These are phyloP conservation scores for Drosophila anomelani DNA, from an alignment of 2,888 invertebrate species.

Conservation along the genomic window DNA sequence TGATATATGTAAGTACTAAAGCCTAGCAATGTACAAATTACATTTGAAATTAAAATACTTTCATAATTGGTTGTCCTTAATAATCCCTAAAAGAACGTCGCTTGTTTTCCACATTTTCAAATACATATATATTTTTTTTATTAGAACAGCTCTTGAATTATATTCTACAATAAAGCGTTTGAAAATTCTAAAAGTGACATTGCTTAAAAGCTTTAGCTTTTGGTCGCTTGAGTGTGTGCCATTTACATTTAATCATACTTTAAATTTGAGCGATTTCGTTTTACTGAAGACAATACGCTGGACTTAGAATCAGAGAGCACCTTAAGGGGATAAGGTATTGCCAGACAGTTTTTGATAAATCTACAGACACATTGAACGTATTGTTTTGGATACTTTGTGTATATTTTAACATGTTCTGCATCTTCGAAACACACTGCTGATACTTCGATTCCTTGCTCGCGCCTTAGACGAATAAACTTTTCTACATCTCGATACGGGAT, in stretches of 20 bases:
- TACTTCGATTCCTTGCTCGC: constrained; percentile 87
- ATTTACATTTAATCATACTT: constrained; percentile 18
- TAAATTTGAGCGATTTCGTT: background rate
- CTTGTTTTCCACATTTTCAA: background rate
- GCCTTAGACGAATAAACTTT: constrained; percentile 87
- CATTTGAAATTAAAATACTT: too few species aligned
- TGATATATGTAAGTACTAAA: too few species aligned
- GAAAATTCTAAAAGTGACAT: background rate
- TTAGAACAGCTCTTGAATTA: background rate
- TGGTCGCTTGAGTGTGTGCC: background rate
- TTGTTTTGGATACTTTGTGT: constrained; percentile 87
- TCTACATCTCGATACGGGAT: constrained; percentile 89
- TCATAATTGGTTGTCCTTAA: too few species aligned
- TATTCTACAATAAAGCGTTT: constrained; percentile 1
- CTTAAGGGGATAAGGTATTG: constrained; percentile 48
- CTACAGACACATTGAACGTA: constrained; percentile 87
- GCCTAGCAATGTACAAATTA: too few species aligned
- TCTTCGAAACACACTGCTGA: constrained; percentile 88
- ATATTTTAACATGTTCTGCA: constrained; percentile 91
- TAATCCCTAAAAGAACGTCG: background rate
- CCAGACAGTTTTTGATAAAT: constrained; percentile 87
- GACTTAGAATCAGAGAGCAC: background rate
- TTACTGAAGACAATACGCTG: background rate
- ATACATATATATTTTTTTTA: constrained; percentile 2
- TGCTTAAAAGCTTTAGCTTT: background rate